These are phyloP conservation scores for Bombus waltoni DNA, from an alignment of 1,140 invertebrate species.

Conservation along the genomic window DNA sequence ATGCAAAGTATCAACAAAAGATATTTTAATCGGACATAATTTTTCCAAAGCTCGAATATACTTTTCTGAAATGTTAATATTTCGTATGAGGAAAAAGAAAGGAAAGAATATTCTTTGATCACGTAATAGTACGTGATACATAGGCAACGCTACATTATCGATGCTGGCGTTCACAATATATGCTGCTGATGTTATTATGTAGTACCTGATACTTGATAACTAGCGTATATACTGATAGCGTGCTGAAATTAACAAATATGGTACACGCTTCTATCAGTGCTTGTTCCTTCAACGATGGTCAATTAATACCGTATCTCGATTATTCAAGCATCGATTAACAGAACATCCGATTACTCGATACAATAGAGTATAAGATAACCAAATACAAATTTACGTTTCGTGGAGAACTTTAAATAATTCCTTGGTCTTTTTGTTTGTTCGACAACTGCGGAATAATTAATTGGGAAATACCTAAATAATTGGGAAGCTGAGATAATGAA, in stretches of 20 bases:
- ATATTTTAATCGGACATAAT: neutral
- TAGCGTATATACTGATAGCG: slow-evolving; percentile 15
- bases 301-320: neutral
- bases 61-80: neutral
- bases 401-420: neutral
- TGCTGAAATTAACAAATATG: neutral
- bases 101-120: neutral
- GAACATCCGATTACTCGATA: neutral
- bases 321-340: neutral
- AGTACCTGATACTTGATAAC: neutral
- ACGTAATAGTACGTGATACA: neutral
- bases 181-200: too few relatives aligned
- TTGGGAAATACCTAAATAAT: neutral
- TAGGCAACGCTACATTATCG: neutral
- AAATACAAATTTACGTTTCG: neutral
- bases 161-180: neutral
- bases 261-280: neutral
- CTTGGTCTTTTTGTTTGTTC: neutral
- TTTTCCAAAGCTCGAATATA: neutral
- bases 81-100: neutral
- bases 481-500: neutral
- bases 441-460: neutral
- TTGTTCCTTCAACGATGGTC: too few relatives aligned
- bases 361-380: neutral
- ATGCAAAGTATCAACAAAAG: neutral